Conservation (phyloP, 2,888 invertebrate genomes). For the Junonia oenone region DNA sequence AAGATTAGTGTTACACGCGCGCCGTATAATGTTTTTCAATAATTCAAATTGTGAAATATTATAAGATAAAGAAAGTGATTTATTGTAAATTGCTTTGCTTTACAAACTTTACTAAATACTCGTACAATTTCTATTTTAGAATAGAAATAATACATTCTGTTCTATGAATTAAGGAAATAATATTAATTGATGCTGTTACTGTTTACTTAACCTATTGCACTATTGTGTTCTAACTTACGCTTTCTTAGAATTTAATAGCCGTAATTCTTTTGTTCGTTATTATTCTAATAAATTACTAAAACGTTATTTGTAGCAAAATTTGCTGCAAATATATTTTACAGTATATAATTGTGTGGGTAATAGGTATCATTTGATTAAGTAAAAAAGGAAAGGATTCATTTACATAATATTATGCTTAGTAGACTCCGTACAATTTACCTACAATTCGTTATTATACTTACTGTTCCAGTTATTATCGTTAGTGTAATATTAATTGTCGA, state of each 20-base stretch:
- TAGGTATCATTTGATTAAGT: too few relatives aligned
- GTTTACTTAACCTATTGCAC: background rate
- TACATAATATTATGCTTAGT: too few relatives aligned
- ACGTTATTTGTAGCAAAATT: too few relatives aligned
- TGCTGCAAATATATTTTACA: too few relatives aligned
- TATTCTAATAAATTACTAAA: too few relatives aligned
- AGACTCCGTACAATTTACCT: too few relatives aligned
- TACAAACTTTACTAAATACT: conserved; percentile 18
- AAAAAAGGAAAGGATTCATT: too few relatives aligned
- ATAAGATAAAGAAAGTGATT: conserved; percentile 29
- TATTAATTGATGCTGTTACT: background rate
- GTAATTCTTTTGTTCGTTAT: background rate
- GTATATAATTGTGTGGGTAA: too few relatives aligned
- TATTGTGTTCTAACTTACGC: background rate
- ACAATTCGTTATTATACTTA: too few relatives aligned
- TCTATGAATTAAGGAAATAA: background rate
- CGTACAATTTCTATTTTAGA: conserved; percentile 14
- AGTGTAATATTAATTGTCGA: too few relatives aligned
- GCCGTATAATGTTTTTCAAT: conserved; percentile 24
- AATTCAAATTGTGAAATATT: conserved; percentile 25
- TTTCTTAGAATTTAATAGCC: background rate
- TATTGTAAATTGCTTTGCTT: conserved; percentile 37
- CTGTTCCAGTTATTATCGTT: too few relatives aligned
- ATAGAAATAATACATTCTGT: background rate
- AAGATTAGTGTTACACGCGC: conserved; percentile 21